Evolutionary conservation across 2,113 vertebrate species (phyloP).

Genomic region (Gymnorhina tibicen): DNA sequence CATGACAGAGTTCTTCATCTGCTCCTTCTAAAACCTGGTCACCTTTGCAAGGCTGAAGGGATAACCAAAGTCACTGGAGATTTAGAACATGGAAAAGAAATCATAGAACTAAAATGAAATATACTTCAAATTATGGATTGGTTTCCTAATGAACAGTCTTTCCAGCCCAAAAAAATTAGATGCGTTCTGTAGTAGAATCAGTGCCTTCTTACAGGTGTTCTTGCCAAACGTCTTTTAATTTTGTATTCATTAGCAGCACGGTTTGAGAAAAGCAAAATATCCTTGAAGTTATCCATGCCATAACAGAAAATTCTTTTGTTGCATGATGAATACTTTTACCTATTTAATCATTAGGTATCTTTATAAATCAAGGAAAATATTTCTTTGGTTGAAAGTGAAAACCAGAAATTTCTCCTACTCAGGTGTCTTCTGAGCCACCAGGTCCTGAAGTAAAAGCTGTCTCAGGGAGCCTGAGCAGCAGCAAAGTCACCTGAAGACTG

Average conservation of each 20-base stretch:
- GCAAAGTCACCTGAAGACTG: not conserved
- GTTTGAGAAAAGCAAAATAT: not conserved
- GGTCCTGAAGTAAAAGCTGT: not conserved
- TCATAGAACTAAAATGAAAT: not conserved
- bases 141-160: not conserved
- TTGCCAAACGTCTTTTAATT: not conserved
- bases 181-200: not conserved
- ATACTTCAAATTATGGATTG: not conserved
- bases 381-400: not conserved
- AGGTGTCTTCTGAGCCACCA: not conserved
- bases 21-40: not conserved
- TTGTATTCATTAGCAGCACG: not conserved
- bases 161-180: not conserved
- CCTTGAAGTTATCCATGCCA: not conserved
- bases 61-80: not conserved
- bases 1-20: not conserved
- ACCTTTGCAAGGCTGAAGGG: not conserved
- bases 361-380: not conserved
- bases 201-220: not conserved
- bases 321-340: not conserved
- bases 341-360: not conserved
- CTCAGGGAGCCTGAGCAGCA: not conserved
- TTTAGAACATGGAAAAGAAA: not conserved
- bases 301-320: accelerated
- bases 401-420: not conserved